Evolutionary conservation across 2,113 vertebrate genomes (phyloP), one percentile per base, ranked within the genome.

Genomic region (Coptodon rendalli): DNA sequence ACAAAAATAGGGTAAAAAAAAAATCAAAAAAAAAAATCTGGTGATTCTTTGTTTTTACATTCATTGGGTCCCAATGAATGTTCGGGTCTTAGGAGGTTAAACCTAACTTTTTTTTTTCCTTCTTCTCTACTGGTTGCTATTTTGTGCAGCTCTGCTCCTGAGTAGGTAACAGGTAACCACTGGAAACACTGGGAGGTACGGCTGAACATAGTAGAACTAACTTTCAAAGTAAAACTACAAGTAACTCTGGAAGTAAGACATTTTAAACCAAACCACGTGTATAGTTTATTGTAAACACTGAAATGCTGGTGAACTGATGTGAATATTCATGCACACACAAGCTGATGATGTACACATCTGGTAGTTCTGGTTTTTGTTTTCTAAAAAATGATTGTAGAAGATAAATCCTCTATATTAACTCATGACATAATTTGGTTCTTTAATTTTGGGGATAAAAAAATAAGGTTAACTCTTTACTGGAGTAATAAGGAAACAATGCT

Each of bases 381-480:
- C 22, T 76, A 63, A n/a, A 36, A 27, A 0, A 3, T 24, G 2
- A 71, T 2, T 16, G 0, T 71, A 9, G 3, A 76, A 50, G 1
- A 19, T 29, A 31, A 76, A 45, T 76, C 12, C 5, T 73, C 22
- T 7, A 12, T 29, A 0, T 50, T 2, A 50, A 19, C 14, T 31
- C 1, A 0, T 50, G 16, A 50, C 24, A 50, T 50, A 0, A 50
- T 48, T 8, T 0, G 38, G 43, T 76, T 76, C 24, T 73, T 45
- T 7, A 73, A 29, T 48, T 48, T 50, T 19, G 6, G 24, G 22
- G 22, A 10, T 7, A 3, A 12, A 36, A 14, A 13, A 59, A 57
- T 1, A 59, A 14, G 40, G 0, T 61, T 29, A 14, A 48, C 2
- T 86, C 3, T 3, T 54, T 24, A 13, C n/a, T 59, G 19, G 40